phyloP scores from a whole-genome alignment of 2,113 vertebrate species.

The Falco punctatus region DNA sequence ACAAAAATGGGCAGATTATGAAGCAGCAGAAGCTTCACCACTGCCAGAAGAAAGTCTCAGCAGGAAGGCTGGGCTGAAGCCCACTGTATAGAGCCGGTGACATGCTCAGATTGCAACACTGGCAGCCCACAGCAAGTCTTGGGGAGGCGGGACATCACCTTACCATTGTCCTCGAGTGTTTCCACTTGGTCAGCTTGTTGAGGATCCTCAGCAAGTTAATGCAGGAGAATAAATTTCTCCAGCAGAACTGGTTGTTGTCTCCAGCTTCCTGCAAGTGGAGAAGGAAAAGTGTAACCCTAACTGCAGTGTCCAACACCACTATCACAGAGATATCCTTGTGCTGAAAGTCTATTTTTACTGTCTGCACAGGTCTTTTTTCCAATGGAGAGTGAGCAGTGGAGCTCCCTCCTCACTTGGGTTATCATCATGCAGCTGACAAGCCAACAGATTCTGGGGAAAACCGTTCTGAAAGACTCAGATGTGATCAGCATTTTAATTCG shows the following conservation, averaged over 20 bases:
- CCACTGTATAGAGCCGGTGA: rapidly evolving
- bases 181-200: constrained; percentile 99
- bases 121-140: background rate
- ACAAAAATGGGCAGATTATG: background rate
- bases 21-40: background rate
- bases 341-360: background rate
- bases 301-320: rapidly evolving
- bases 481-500: background rate
- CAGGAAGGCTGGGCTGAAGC: background rate
- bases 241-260: constrained; percentile 94
- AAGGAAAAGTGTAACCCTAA: background rate
- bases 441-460: background rate
- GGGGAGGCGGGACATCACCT: background rate
- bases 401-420: background rate
- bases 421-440: background rate
- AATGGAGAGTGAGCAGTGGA: background rate
- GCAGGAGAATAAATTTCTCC: constrained; percentile 96
- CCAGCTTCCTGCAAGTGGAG: constrained; percentile 85
- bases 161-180: constrained; percentile 97
- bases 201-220: constrained; percentile 93
- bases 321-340: background rate
- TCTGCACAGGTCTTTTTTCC: background rate
- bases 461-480: background rate
- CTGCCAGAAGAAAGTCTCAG: background rate
- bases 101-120: rapidly evolving